Percentiles rank a stretch among this genome's conserved stretches.
phyloP scores from a whole-genome alignment of 2,113 vertebrate species.

The Rhabdomys dilectus region DNA sequence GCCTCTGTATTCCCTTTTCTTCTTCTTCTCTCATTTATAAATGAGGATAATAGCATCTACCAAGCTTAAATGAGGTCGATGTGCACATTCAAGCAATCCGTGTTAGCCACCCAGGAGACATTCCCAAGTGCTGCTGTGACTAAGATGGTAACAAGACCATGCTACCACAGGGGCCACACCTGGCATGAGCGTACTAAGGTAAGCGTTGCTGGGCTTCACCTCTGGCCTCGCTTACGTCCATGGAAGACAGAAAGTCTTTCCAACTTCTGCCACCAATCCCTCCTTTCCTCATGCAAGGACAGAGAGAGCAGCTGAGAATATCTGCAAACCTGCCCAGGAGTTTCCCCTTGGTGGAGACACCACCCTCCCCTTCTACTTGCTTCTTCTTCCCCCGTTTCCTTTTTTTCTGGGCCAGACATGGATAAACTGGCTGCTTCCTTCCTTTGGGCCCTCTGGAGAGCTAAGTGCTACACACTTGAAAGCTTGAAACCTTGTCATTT shows the following conservation, averaged over 20 bases:
- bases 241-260: not conserved
- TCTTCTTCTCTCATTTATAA: not conserved
- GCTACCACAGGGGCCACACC: not conserved
- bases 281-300: not conserved
- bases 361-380: not conserved
- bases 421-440: constrained; percentile 87
- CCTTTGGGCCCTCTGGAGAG: constrained; percentile 86
- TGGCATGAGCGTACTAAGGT: too few species aligned
- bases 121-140: not conserved
- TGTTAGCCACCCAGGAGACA: not conserved
- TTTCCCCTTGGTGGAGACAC: not conserved
- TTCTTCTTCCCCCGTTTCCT: constrained; percentile 65
- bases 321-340: not conserved
- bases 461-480: constrained; percentile 84
- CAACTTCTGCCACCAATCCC: not conserved
- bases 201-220: not conserved
- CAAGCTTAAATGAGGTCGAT: not conserved
- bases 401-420: constrained; percentile 65
- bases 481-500: constrained; percentile 88
- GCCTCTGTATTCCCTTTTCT: not conserved
- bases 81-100: too few species aligned
- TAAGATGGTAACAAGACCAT: not conserved
- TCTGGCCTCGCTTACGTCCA: not conserved
- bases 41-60: not conserved
- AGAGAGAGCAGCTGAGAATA: not conserved